These are phyloP conservation scores for Alcis repandata DNA, from an alignment of 2,888 invertebrate species.

Conservation along the genomic window DNA sequence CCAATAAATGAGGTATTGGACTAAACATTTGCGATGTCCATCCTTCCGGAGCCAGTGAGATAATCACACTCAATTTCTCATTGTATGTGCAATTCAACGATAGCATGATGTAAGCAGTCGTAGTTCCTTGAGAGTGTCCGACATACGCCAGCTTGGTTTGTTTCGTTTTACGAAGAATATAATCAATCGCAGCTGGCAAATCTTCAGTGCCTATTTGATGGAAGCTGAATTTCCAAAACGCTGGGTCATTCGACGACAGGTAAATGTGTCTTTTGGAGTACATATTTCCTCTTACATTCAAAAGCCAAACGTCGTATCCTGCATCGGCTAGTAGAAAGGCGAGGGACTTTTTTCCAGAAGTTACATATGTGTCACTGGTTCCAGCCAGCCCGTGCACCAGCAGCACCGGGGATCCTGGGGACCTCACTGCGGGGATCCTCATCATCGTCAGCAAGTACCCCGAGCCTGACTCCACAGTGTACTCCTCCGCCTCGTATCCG, in stretches of 20 bases:
- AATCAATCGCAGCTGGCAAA: conserved; percentile 86
- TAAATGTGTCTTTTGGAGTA: conserved; percentile 17
- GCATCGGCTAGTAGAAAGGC: conserved; percentile 8
- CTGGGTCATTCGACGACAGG: conserved; percentile 30
- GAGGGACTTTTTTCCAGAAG: conserved; percentile 6
- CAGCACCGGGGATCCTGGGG: conserved; percentile 7
- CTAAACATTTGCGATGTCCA: conserved; percentile 9
- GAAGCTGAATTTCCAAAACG: conserved; percentile 84
- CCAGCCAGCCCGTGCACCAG: conserved; percentile 16
- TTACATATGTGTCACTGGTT: neutral
- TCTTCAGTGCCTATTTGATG: conserved; percentile 90
- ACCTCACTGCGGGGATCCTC: conserved; percentile 1
- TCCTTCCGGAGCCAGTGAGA: conserved; percentile 15
- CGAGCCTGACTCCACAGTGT: conserved; percentile 88
- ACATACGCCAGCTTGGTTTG: conserved; percentile 2
- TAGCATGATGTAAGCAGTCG: conserved; percentile 8
- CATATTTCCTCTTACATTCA: conserved; percentile 14
- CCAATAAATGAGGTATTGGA: neutral
- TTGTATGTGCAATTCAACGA: conserved; percentile 10
- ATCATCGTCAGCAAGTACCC: conserved; percentile 85
- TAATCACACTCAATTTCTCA: conserved; percentile 7
- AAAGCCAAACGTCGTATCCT: conserved; percentile 24
- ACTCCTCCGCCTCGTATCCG: conserved; percentile 88
- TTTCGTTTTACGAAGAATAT: neutral
- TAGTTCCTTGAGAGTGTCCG: conserved; percentile 23